Evolutionary conservation across 2,888 invertebrate species (phyloP).

Genomic region (Coelopa pilipes): DNA sequence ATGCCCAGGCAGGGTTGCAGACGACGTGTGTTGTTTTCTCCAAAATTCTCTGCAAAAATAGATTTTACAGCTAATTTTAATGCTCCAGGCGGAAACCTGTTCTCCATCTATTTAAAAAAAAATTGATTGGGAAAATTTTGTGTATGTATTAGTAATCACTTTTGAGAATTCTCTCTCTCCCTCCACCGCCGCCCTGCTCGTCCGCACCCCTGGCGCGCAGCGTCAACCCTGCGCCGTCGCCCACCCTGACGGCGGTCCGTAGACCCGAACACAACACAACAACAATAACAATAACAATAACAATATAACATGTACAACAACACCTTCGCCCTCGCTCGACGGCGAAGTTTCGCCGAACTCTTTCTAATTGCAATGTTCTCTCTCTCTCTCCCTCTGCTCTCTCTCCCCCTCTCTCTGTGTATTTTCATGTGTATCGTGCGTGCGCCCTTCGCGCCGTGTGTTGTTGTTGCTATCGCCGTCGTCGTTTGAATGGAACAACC

Average conservation of each 20-base stretch:
- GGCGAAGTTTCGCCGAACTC: not conserved
- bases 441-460: not conserved
- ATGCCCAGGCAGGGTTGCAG: too few relatives aligned
- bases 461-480: not conserved
- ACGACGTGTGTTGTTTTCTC: too few relatives aligned
- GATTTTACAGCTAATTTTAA: too few relatives aligned
- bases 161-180: not conserved
- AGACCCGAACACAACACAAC: not conserved
- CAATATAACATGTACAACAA: not conserved
- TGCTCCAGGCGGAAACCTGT: too few relatives aligned
- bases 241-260: too few relatives aligned
- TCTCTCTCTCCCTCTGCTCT: not conserved
- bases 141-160: too few relatives aligned
- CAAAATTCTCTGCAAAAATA: too few relatives aligned
- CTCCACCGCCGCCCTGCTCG: too few relatives aligned
- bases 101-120: constrained; percentile 14
- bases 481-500: not conserved
- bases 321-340: not conserved
- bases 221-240: too few relatives aligned
- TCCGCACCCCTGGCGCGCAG: too few relatives aligned
- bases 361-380: constrained; percentile 1
- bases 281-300: not conserved
- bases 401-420: not conserved
- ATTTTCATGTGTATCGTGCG: not conserved
- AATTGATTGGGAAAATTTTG: not conserved